Percentiles rank a stretch among this genome's conserved stretches.
Conservation (phyloP, 2,888 invertebrate genomes). For the Plagodis pulveraria region DNA sequence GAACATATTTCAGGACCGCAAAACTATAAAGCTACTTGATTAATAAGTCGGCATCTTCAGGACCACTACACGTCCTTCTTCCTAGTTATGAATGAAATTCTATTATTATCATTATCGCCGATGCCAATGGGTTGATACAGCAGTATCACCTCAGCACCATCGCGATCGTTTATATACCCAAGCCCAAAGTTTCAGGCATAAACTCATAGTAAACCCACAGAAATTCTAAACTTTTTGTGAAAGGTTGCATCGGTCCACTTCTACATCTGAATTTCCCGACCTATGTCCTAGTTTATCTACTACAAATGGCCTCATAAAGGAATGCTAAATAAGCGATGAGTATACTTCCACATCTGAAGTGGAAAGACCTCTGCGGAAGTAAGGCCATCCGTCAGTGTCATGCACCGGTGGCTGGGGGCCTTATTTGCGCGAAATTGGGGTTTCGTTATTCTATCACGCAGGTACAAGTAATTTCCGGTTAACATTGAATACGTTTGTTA, state of each 20-base stretch:
- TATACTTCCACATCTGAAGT: background rate
- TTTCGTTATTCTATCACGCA: constrained; percentile 30
- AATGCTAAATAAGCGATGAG: constrained; percentile 14
- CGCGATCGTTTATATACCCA: too few species aligned
- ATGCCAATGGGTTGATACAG: too few species aligned
- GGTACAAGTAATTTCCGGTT: constrained; percentile 20
- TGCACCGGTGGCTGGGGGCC: constrained; percentile 8
- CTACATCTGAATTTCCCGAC: constrained; percentile 7
- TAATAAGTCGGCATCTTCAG: too few species aligned
- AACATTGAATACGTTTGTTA: constrained; percentile 10
- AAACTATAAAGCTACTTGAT: too few species aligned
- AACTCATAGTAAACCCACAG: constrained; percentile 1
- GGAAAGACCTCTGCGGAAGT: constrained; percentile 8
- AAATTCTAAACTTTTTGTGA: constrained; percentile 6
- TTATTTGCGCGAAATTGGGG: constrained; percentile 26
- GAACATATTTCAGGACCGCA: too few species aligned
- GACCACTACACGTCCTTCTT: too few species aligned
- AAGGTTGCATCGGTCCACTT: background rate
- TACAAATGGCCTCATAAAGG: constrained; percentile 5
- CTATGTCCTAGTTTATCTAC: constrained; percentile 14
- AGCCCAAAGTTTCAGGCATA: background rate
- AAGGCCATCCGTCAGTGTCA: constrained; percentile 27
- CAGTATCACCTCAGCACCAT: too few species aligned
- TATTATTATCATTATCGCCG: too few species aligned
- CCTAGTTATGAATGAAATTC: too few species aligned